phyloP scores from a whole-genome alignment of 37 sponge, comb jelly and placozoan genomes.

The Aplysina aerophoba region DNA sequence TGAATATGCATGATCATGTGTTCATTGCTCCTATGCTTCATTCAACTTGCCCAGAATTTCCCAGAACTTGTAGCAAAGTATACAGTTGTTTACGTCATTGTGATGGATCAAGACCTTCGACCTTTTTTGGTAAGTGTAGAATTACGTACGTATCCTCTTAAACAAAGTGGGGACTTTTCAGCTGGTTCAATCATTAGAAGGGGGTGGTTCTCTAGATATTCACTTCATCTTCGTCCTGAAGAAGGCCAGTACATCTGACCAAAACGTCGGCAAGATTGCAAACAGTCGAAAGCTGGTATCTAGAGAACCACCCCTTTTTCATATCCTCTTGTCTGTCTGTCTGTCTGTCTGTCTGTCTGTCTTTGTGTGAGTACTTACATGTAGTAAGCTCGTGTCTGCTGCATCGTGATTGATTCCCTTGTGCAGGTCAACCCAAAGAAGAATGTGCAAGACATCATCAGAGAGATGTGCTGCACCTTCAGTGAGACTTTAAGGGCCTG shows the following conservation, averaged over 20 bases:
- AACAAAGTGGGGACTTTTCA: too few relatives aligned
- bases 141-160: too few relatives aligned
- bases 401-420: neutral
- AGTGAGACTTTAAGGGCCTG: neutral
- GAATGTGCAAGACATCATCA: conserved; percentile 22
- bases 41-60: conserved; percentile 26
- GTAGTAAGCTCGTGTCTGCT: neutral
- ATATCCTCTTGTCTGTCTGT: too few relatives aligned
- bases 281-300: too few relatives aligned
- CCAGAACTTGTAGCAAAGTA: conserved; percentile 46
- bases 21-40: neutral
- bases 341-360: neutral
- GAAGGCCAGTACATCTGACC: too few relatives aligned
- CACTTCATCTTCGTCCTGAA: too few relatives aligned
- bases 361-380: neutral
- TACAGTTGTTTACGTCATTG: conserved; percentile 53
- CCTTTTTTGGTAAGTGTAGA: conserved; percentile 53
- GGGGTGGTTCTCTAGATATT: too few relatives aligned
- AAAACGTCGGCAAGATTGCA: too few relatives aligned
- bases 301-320: too few relatives aligned
- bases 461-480: conserved; percentile 32
- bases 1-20: neutral
- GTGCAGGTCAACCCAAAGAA: conserved; percentile 21
- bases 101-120: conserved; percentile 64
- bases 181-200: too few relatives aligned